Conservation (phyloP, 2,797 vertebrate genomes). For the Hirundo rustica region DNA sequence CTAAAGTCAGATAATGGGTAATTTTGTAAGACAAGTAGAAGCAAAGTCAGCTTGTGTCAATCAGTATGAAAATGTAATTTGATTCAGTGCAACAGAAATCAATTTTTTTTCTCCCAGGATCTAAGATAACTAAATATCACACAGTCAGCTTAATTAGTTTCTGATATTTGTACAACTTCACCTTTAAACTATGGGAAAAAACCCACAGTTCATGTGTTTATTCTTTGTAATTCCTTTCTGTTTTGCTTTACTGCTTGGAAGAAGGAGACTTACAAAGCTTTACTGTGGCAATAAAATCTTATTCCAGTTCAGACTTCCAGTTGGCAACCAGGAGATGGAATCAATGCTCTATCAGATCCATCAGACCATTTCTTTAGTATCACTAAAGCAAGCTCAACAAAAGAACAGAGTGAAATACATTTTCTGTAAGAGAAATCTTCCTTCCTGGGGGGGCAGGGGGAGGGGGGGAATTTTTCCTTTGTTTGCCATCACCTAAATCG, state of each 20-base stretch:
- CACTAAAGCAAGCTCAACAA: not conserved
- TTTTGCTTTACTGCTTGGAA: slow-evolving; percentile 24
- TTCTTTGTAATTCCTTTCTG: slow-evolving; percentile 41
- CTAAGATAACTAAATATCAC: slow-evolving; percentile 70
- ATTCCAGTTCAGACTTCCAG: not conserved
- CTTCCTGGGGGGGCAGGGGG: not conserved
- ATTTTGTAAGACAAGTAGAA: slow-evolving; percentile 45
- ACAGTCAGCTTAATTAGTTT: slow-evolving; percentile 73
- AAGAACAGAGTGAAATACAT: not conserved
- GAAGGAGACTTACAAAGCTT: not conserved
- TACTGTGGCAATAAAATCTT: not conserved
- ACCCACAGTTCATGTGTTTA: slow-evolving; percentile 22
- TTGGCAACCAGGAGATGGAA: slow-evolving; percentile 13
- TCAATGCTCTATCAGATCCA: not conserved
- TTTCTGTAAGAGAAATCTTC: not conserved
- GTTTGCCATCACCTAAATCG: not conserved
- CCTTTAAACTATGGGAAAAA: slow-evolving; percentile 40
- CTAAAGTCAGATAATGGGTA: slow-evolving; percentile 23
- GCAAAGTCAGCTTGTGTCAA: slow-evolving; percentile 60
- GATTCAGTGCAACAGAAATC: slow-evolving; percentile 71
- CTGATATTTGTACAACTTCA: slow-evolving; percentile 70
- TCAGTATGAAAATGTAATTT: slow-evolving; percentile 75
- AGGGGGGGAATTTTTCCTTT: not conserved
- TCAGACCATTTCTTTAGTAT: not conserved
- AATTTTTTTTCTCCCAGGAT: slow-evolving; percentile 63